Evolutionary conservation across 2,797 vertebrate species (phyloP).

Genomic region (Typhlichthys subterraneus): DNA sequence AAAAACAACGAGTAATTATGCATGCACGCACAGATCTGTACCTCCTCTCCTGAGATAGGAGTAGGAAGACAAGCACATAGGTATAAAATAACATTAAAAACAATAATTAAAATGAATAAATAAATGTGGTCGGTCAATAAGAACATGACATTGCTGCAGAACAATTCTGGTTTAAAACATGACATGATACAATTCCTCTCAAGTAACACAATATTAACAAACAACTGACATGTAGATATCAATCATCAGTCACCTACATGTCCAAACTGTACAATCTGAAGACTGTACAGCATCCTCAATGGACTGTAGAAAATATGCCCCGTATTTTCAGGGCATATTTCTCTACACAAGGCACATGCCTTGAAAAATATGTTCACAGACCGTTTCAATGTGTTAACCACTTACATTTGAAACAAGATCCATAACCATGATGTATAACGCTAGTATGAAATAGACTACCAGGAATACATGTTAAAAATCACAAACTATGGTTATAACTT

Average conservation of each 20-base stretch:
- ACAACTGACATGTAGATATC: slow-evolving; percentile 5
- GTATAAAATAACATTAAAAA: slow-evolving; percentile 54
- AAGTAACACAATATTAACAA: slow-evolving; percentile 17
- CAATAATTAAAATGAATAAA: slow-evolving; percentile 10
- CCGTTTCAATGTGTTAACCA: too few relatives aligned
- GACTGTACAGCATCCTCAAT: neutral
- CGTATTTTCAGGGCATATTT: too few relatives aligned
- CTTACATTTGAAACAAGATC: too few relatives aligned
- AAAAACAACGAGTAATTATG: slow-evolving; percentile 20
- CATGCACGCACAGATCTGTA: slow-evolving; percentile 20
- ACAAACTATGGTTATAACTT: too few relatives aligned
- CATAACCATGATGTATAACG: too few relatives aligned
- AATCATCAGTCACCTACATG: neutral
- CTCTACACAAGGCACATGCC: too few relatives aligned
- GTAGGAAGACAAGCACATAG: slow-evolving; percentile 58
- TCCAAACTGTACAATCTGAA: neutral
- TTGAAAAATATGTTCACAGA: too few relatives aligned
- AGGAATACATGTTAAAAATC: too few relatives aligned
- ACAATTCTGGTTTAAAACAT: slow-evolving; percentile 33
- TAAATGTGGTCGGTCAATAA: slow-evolving; percentile 58
- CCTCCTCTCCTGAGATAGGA: slow-evolving; percentile 62
- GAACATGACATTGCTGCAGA: slow-evolving; percentile 57
- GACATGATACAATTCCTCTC: slow-evolving; percentile 26
- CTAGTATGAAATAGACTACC: too few relatives aligned
- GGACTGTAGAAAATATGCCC: too few relatives aligned